Evolutionary conservation across 2,113 vertebrate species (phyloP).

Genomic region (Rhea americana): DNA sequence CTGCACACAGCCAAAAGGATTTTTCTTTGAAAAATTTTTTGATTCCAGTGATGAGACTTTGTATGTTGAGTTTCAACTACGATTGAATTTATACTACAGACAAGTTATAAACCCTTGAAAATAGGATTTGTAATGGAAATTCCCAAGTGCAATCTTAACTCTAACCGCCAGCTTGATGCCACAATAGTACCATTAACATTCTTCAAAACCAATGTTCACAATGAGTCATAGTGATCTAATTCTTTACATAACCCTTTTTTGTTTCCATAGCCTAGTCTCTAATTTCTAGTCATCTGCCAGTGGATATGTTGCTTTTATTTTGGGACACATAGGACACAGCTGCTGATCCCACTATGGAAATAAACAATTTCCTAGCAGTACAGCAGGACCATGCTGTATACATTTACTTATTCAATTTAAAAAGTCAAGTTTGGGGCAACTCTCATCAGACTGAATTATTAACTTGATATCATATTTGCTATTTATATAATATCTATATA

Average conservation of each 20-base stretch:
- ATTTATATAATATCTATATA: not conserved
- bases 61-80: slow-evolving; percentile 55
- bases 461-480: not conserved
- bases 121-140: slow-evolving; percentile 77
- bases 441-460: not conserved
- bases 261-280: not conserved
- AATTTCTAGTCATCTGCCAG: not conserved
- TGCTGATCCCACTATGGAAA: not conserved
- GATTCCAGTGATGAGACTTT: slow-evolving; percentile 54
- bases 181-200: slow-evolving; percentile 69
- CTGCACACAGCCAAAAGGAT: slow-evolving; percentile 16
- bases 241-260: slow-evolving; percentile 53
- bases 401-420: not conserved
- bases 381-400: not conserved
- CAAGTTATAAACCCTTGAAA: slow-evolving; percentile 74
- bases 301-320: not conserved
- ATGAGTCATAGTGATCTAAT: slow-evolving; percentile 64
- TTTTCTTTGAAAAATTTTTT: slow-evolving; percentile 53
- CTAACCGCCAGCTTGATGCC: slow-evolving; percentile 59
- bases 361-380: not conserved
- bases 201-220: slow-evolving; percentile 60
- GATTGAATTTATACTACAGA: slow-evolving; percentile 74
- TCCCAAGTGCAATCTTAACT: slow-evolving; percentile 58
- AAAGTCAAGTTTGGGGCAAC: not conserved
- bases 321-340: not conserved